phyloP scores from a whole-genome alignment of 1,140 invertebrate species.

The Pseudomyrmex flavicornis region DNA sequence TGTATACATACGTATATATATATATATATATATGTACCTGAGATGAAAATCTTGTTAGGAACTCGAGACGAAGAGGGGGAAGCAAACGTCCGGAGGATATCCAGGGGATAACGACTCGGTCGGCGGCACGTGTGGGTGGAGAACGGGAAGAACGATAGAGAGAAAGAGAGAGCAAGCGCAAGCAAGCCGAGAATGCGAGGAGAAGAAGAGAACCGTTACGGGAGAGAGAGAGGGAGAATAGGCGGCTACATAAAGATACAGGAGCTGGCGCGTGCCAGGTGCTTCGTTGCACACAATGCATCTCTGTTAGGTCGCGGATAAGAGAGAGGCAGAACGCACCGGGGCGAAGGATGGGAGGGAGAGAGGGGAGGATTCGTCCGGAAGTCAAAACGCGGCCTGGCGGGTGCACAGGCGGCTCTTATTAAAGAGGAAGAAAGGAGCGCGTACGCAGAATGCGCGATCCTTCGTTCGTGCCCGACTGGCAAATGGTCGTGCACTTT shows the following conservation, averaged over 20 bases:
- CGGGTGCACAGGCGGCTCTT: conserved; percentile 77
- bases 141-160: conserved; percentile 20
- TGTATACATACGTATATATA: too few relatives aligned
- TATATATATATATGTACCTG: conserved; percentile 51
- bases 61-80: conserved; percentile 61
- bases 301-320: conserved; percentile 75
- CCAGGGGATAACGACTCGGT: conserved; percentile 69
- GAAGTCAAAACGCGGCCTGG: conserved; percentile 79
- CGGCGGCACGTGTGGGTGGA: conserved; percentile 62
- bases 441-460: conserved; percentile 65
- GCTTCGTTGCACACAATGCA: conserved; percentile 82
- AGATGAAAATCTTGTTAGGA: conserved; percentile 74
- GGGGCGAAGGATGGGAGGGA: conserved; percentile 38
- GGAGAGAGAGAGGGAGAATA: conserved; percentile 59
- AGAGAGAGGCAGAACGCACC: conserved; percentile 20
- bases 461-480: conserved; percentile 64
- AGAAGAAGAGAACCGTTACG: conserved; percentile 8
- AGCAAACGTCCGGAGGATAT: conserved; percentile 72
- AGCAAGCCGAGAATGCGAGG: conserved; percentile 11
- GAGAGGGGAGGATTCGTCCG: conserved; percentile 66
- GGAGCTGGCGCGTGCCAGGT: conserved; percentile 83
- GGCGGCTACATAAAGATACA: conserved; percentile 78
- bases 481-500: conserved; percentile 68
- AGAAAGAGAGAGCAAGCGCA: background rate
- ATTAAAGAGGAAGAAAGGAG: conserved; percentile 78